A percentile compares a stretch with the other conserved stretches of the same genome.
Evolutionary conservation across 2,113 vertebrate genomes (phyloP).

Genomic region (Gymnobelideus leadbeateri): DNA sequence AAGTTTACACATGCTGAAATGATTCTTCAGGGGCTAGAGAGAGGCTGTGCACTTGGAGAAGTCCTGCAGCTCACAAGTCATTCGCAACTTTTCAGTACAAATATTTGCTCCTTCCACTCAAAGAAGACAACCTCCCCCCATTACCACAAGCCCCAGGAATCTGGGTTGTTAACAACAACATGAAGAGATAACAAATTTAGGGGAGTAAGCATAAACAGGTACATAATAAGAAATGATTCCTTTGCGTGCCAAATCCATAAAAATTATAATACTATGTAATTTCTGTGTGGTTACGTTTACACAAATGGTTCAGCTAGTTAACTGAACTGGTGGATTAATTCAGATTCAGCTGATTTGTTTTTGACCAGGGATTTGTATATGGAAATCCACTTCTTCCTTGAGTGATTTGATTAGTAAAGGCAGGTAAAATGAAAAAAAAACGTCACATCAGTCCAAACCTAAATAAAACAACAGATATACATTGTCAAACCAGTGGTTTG

Average conservation of each 20-base stretch:
- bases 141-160: neutral
- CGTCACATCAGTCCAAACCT: neutral
- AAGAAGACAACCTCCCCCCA: conserved; percentile 7
- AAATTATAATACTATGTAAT: neutral
- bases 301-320: neutral
- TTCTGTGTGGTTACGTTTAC: neutral
- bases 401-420: neutral
- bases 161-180: neutral
- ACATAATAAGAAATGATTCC: neutral
- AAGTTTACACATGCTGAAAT: conserved; percentile 56
- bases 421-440: neutral
- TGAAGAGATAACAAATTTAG: neutral
- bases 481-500: neutral
- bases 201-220: neutral
- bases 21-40: conserved; percentile 38
- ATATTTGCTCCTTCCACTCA: conserved; percentile 43
- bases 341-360: neutral
- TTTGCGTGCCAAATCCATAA: neutral
- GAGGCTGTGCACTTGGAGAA: neutral
- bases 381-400: neutral
- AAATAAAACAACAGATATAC: neutral
- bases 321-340: neutral
- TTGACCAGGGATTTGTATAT: neutral
- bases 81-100: conserved; percentile 22
- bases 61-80: neutral